Conservation (phyloP, 2,113 vertebrate genomes). For the Percina caprodes region DNA sequence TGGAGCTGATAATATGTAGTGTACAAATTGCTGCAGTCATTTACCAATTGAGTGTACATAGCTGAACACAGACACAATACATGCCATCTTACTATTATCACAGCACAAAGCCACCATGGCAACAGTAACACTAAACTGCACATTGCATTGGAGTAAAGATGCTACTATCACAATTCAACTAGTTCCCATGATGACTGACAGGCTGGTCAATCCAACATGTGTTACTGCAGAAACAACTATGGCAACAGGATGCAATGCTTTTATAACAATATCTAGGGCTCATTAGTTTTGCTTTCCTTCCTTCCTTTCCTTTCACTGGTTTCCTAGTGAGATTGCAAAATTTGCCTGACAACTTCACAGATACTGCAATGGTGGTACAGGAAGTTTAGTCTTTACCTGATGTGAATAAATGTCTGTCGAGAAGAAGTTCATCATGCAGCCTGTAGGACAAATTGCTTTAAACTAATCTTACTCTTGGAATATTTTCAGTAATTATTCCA, state of each 20-base stretch:
- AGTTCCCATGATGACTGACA: constrained; percentile 12
- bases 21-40: constrained; percentile 12
- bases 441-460: background rate
- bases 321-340: background rate
- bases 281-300: background rate
- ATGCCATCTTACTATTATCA: constrained; percentile 15
- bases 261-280: background rate
- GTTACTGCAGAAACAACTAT: background rate
- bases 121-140: background rate
- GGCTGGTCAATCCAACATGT: background rate
- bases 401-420: background rate
- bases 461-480: background rate
- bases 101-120: background rate
- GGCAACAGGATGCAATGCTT: constrained; percentile 10
- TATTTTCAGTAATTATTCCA: background rate
- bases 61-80: background rate
- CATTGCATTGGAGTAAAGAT: background rate
- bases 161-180: background rate
- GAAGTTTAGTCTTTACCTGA: background rate
- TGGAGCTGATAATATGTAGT: constrained; percentile 15
- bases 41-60: background rate
- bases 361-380: background rate
- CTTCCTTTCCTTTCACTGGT: background rate
- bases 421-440: background rate
- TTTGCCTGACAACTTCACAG: background rate